Base-by-base conservation (phyloP, 1,140 invertebrate species). In the Drosophila triauraria region DNA sequence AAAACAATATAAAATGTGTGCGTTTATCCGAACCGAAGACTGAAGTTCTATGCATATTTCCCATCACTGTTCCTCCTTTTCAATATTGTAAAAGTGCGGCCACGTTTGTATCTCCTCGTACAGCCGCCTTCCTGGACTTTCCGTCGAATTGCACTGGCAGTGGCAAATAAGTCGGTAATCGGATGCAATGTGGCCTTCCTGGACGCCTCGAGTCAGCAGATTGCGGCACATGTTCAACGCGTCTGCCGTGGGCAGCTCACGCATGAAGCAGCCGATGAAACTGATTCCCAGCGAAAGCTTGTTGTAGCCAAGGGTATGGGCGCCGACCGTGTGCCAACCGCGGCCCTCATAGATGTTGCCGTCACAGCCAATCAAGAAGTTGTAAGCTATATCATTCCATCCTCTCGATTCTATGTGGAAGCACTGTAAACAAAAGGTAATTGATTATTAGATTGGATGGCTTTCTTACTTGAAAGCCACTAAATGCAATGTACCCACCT, bases 301-400 rank as follows among this genome's bases (percentile, higher is more conserved):
- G 77, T 97, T 96, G 86, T 95, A 96, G 20, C 93, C 93, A 17
- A 94, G 92, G 0, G 95, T 95, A 77, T 96, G 96, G 0, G 95
- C 94, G 0, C 96, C 96, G 4, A 95, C 91, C 17, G 93, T 88
- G 54, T 94, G 93, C 96, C 96, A 97, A 68, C 95, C 95, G 27
- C 95, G 93, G 2, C 95, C 95, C 78, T 95, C 94, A 77, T 95
- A 96, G 3, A 94, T 93, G 23, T 94, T 94, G 1, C 95, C 95
- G 82, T 96, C 95, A 42, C 95, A 95, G 15, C 95, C 95, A 42
- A 96, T 94, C 12, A 96, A 75, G 75, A 96, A 96, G 65, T 93
- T 95, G 72, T 95, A 95, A 1, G 93, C 95, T 46, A 96, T 95
- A 71, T 96, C 95, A 50, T 82, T 86, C 94, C 94, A 95, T 20